Percentiles rank a stretch among this genome's conserved stretches.
phyloP scores from a whole-genome alignment of 2,888 invertebrate genomes.

The Pheosia tremula region DNA sequence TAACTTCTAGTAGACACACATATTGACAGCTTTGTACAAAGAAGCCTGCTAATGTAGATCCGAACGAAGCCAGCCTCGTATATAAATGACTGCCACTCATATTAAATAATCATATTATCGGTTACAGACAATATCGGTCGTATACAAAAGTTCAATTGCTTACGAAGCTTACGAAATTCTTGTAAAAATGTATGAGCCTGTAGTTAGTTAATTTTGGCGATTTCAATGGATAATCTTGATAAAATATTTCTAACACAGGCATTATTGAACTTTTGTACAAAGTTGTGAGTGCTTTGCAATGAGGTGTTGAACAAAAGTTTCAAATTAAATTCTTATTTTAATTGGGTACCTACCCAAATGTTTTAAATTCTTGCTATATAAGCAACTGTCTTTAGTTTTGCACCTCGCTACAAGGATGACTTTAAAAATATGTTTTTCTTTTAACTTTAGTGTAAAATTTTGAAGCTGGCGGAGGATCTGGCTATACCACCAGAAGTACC shows the following conservation, averaged over 20 bases:
- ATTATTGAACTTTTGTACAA: conserved; percentile 76
- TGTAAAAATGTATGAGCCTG: neutral
- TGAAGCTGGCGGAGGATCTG: conserved; percentile 59
- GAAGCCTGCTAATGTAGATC: conserved; percentile 57
- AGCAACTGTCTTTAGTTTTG: conserved; percentile 31
- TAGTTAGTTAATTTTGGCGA: neutral
- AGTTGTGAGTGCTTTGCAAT: conserved; percentile 60
- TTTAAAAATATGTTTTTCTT: conserved; percentile 56
- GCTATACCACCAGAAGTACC: conserved; percentile 53
- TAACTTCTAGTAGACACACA: conserved; percentile 41
- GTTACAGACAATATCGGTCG: conserved; percentile 28
- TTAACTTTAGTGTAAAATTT: conserved; percentile 66
- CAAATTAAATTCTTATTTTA: no score
- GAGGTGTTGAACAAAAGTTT: conserved; percentile 28
- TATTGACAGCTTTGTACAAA: conserved; percentile 77
- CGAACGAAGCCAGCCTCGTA: conserved; percentile 59
- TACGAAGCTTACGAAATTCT: conserved; percentile 16
- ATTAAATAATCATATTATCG: conserved; percentile 27
- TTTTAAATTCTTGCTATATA: no score
- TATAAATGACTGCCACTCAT: conserved; percentile 62
- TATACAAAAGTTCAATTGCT: conserved; percentile 71
- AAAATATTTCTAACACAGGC: conserved; percentile 42
- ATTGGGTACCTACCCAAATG: no score
- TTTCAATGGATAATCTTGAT: neutral
- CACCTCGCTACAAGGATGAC: conserved; percentile 36